Conservation (phyloP, 92 coral and sea anemone genomes). For the Chrysogorgia sp. region DNA sequence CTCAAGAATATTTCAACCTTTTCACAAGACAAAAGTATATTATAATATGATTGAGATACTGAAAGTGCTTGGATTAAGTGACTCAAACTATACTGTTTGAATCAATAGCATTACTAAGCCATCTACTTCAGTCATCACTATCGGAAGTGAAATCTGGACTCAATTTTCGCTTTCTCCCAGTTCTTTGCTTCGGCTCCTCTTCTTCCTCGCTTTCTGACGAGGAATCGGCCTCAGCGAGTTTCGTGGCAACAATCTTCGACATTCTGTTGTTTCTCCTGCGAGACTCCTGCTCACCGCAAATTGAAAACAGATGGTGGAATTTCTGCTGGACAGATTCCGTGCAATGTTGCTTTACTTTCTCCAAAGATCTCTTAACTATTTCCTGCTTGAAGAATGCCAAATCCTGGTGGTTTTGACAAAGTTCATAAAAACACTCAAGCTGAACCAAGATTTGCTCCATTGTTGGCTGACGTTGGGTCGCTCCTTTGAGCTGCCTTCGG, state of each 20-base stretch:
- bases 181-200: constrained; percentile 28
- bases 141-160: constrained; percentile 44
- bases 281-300: constrained; percentile 91
- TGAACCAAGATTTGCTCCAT: constrained; percentile 87
- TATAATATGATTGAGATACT: not conserved
- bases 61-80: constrained; percentile 2
- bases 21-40: no score
- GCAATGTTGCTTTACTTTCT: constrained; percentile 71
- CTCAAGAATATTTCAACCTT: no score
- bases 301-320: constrained; percentile 84
- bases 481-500: constrained; percentile 72
- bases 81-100: not conserved
- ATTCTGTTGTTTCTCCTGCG: constrained; percentile 87
- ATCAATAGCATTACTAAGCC: not conserved
- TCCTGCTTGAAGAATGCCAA: constrained; percentile 91
- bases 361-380: constrained; percentile 75
- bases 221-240: constrained; percentile 69
- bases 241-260: constrained; percentile 78
- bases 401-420: constrained; percentile 92
- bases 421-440: constrained; percentile 86
- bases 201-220: constrained; percentile 89
- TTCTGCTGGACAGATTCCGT: constrained; percentile 45
- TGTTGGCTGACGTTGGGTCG: constrained; percentile 73
- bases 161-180: constrained; percentile 37
- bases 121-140: constrained; percentile 22